Evolutionary conservation across 2,113 vertebrate genomes (phyloP), one percentile per base, ranked within the genome.

Genomic region (Bufo gargarizans): DNA sequence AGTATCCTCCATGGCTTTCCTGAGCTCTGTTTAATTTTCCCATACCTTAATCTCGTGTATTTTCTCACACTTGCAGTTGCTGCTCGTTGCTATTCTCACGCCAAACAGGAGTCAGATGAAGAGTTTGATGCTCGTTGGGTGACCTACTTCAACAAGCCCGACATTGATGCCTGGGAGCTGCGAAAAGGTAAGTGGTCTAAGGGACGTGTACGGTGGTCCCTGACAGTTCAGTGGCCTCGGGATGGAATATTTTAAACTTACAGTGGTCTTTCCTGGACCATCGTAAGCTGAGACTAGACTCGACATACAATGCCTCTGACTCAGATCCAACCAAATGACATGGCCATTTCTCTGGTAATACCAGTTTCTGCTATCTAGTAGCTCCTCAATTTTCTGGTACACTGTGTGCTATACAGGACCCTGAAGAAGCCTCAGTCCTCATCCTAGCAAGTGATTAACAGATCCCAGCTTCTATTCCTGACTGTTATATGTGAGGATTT

Each of bases 101-200:
- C 93, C 10, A 95, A 95, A 76, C 96, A 96, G 77, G 97, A 99
- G 92, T 96, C 97, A 10, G 98, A 99, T 58, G 98, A 99, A 88
- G 98, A 99, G 91, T 99, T 99, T 49, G 98, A 99, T 91, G 96
- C 98, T 90, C 98, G 98, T 82, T 99, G 98, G 98, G 95, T 99
- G 90, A 99, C 97, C 0, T 99, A 99, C 90, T 99, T 99, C 93
- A 99, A 95, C 95, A 99, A 99, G 89, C 97, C 97, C 90, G 97
- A 99, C 90, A 96, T 99, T 0, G 98, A 99, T 91, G 96, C 95
- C 87, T 99, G 98, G 98, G 98, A 99, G 91, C 95, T 99, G 72
- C 96, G 94, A 92, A 99, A 99, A 98, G 98, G 98, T 99, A 93
- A 79, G 1, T 59, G 53, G 8, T 79, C 9, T 5, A 55, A 33